phyloP scores from a whole-genome alignment of 2,888 invertebrate genomes.

The Antitype chi region DNA sequence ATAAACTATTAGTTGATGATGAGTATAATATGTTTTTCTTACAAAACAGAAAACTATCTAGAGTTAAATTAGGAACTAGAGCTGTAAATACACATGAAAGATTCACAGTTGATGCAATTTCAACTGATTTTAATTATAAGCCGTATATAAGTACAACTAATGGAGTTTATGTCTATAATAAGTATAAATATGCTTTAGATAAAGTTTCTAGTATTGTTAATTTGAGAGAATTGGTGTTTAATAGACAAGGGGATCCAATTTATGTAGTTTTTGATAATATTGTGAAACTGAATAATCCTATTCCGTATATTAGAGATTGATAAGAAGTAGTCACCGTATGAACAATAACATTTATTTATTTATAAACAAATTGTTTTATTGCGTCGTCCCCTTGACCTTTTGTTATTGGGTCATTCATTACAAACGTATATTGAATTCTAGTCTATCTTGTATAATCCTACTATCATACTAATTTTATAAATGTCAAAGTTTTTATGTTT shows the following conservation, averaged over 20 bases:
- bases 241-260: conserved; percentile 78
- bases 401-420: conserved; percentile 17
- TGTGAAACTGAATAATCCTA: conserved; percentile 76
- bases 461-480: too few relatives aligned
- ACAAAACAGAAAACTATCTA: conserved; percentile 74
- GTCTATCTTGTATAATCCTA: too few relatives aligned
- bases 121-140: conserved; percentile 76
- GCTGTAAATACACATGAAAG: conserved; percentile 79
- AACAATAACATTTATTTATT: conserved; percentile 45
- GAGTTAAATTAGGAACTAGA: conserved; percentile 81
- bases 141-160: conserved; percentile 77
- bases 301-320: conserved; percentile 55
- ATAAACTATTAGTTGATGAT: conserved; percentile 81
- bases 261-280: conserved; percentile 81
- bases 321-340: conserved; percentile 11
- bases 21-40: conserved; percentile 82
- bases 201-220: conserved; percentile 77
- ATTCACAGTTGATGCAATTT: conserved; percentile 72
- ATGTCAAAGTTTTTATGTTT: too few relatives aligned
- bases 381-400: conserved; percentile 9
- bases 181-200: conserved; percentile 83
- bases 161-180: conserved; percentile 83
- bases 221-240: conserved; percentile 80
- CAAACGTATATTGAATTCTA: neutral
- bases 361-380: conserved; percentile 46